phyloP scores from a whole-genome alignment of 2,888 invertebrate genomes.

The Ochropleura plecta region DNA sequence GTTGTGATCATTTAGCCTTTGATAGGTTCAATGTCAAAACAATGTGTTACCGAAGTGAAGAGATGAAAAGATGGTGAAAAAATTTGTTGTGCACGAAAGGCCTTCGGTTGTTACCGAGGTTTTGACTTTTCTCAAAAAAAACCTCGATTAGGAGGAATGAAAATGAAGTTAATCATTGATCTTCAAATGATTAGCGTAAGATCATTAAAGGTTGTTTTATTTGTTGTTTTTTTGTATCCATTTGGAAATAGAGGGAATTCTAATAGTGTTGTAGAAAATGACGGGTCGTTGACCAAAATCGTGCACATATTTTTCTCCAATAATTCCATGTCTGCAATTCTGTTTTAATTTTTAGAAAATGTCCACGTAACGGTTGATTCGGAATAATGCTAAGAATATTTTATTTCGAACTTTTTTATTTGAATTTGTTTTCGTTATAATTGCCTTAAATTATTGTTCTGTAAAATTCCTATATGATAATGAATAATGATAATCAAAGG shows the following conservation, averaged over 20 bases:
- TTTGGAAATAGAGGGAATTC: background rate
- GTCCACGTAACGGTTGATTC: constrained; percentile 38
- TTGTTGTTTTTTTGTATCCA: background rate
- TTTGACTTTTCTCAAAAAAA: background rate
- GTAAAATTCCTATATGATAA: background rate
- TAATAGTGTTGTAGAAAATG: background rate
- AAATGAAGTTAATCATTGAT: background rate
- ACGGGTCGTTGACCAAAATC: background rate
- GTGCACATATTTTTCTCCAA: background rate
- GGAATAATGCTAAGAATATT: background rate
- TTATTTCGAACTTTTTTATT: background rate
- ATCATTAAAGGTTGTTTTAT: background rate
- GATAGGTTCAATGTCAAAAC: constrained; percentile 67
- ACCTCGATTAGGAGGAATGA: background rate
- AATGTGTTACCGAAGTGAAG: constrained; percentile 45
- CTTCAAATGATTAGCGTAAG: background rate
- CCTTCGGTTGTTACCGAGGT: background rate
- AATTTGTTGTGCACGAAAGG: background rate
- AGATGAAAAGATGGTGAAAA: constrained; percentile 40
- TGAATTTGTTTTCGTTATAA: background rate
- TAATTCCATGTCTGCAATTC: constrained; percentile 40
- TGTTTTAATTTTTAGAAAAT: constrained; percentile 23
- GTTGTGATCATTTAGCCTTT: constrained; percentile 64
- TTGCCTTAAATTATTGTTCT: background rate
- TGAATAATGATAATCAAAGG: background rate